Percentiles rank a stretch among this genome's conserved stretches.
Conservation (phyloP, 92 coral and sea anemone genomes). For the Siderastrea siderea region DNA sequence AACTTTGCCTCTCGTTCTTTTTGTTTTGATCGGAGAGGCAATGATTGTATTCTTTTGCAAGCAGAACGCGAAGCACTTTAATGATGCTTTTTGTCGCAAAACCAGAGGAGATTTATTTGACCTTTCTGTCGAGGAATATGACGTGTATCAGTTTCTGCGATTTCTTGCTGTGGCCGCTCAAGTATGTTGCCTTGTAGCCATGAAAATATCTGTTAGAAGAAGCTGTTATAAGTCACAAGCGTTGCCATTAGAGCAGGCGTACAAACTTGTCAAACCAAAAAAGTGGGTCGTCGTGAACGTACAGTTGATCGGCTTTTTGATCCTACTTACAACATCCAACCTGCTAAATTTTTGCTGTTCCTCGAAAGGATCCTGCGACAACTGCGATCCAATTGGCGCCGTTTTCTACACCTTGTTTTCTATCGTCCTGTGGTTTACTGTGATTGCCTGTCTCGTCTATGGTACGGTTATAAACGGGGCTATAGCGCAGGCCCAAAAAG, state of each 20-base stretch:
- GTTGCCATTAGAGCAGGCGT: constrained; percentile 27
- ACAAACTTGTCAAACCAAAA: constrained; percentile 32
- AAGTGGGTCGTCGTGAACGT: constrained; percentile 57
- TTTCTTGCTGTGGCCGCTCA: constrained; percentile 27
- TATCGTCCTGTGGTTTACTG: constrained; percentile 49
- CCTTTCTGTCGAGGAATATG: background rate
- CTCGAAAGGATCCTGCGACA: constrained; percentile 2
- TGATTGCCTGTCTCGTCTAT: constrained; percentile 54
- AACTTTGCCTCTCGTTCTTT: constrained; percentile 19
- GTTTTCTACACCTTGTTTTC: constrained; percentile 36
- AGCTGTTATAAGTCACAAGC: constrained; percentile 3
- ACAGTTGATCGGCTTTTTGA: constrained; percentile 35
- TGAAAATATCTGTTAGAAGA: constrained; percentile 20
- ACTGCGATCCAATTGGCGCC: constrained; percentile 36
- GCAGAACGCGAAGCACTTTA: background rate
- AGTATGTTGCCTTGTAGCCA: constrained; percentile 29
- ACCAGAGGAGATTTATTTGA: constrained; percentile 17
- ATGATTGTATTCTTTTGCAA: constrained; percentile 31
- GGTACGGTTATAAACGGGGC: constrained; percentile 46
- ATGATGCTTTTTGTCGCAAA: constrained; percentile 43
- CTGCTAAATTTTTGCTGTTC: constrained; percentile 33
- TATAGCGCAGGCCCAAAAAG: constrained; percentile 27
- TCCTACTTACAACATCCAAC: constrained; percentile 35
- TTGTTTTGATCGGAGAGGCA: constrained; percentile 17
- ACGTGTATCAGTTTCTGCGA: constrained; percentile 29